phyloP scores from a whole-genome alignment of 2,888 invertebrate species.

The Shargacucullia verbasci region DNA sequence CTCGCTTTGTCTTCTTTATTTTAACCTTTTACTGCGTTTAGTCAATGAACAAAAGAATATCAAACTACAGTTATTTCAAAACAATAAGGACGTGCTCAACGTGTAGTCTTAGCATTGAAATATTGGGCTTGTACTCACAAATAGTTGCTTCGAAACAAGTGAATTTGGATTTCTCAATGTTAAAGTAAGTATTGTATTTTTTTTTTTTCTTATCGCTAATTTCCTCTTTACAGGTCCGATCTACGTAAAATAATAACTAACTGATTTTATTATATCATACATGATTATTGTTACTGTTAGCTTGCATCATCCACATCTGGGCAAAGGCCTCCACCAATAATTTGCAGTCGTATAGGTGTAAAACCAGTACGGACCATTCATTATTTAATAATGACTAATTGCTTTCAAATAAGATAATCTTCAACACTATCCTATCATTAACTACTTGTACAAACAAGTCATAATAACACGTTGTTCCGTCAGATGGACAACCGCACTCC shows the following conservation, averaged over 20 bases:
- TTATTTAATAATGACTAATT: slow-evolving; percentile 23
- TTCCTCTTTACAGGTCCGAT: too few species aligned
- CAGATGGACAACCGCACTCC: slow-evolving; percentile 61
- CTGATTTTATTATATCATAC: too few species aligned
- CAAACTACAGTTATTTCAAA: slow-evolving; percentile 57
- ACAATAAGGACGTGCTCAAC: slow-evolving; percentile 49
- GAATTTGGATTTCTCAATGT: neutral
- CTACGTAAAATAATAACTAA: too few species aligned
- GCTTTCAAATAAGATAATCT: slow-evolving; percentile 22
- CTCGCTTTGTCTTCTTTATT: slow-evolving; percentile 50
- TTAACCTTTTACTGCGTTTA: slow-evolving; percentile 60
- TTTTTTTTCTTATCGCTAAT: too few species aligned
- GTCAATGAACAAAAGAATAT: slow-evolving; percentile 57
- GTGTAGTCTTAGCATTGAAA: slow-evolving; percentile 36
- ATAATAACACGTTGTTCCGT: slow-evolving; percentile 49
- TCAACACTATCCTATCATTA: slow-evolving; percentile 21
- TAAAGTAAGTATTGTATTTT: too few species aligned
- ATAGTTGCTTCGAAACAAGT: too few species aligned
- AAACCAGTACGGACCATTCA: too few species aligned
- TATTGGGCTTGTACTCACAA: slow-evolving; percentile 26
- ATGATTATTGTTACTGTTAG: too few species aligned
- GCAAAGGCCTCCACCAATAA: too few species aligned
- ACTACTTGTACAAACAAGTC: slow-evolving; percentile 50
- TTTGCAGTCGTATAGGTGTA: too few species aligned
- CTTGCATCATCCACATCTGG: too few species aligned